These are phyloP conservation scores for Anisognathus igniventris DNA, from an alignment of 2,797 vertebrate species.

Conservation along the genomic window DNA sequence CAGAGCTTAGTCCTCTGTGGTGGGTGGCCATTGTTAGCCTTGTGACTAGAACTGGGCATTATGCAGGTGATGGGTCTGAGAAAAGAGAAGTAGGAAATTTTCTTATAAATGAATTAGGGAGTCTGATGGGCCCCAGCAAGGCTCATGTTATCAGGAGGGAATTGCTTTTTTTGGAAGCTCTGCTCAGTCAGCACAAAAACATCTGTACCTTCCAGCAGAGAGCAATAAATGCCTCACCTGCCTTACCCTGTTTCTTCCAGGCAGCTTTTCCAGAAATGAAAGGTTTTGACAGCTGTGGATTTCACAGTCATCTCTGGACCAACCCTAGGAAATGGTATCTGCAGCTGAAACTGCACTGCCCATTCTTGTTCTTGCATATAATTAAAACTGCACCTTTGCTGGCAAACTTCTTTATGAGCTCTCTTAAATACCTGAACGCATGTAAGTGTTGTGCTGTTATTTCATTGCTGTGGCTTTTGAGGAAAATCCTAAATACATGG, in stretches of 20 bases:
- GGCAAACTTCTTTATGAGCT: not conserved
- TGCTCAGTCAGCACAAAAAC: not conserved
- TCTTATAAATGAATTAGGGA: not conserved
- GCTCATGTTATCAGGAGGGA: not conserved
- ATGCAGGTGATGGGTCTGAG: not conserved
- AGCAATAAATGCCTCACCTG: not conserved
- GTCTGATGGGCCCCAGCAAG: not conserved
- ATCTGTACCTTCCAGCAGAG: not conserved
- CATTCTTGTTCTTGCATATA: not conserved
- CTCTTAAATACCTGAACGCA: not conserved
- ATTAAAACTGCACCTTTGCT: slow-evolving; percentile 13
- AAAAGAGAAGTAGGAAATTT: not conserved
- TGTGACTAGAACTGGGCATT: not conserved
- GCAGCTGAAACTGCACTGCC: not conserved
- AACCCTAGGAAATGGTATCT: not conserved
- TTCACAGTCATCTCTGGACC: slow-evolving; percentile 13
- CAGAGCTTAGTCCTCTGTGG: not conserved
- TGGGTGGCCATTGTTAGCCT: not conserved
- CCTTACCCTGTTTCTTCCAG: not conserved
- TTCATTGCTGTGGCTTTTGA: not conserved
- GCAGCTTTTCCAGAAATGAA: not conserved
- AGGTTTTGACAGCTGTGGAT: not conserved
- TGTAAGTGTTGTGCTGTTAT: not conserved
- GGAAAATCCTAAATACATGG: not conserved
- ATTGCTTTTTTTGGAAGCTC: not conserved